Percentiles rank a stretch among this genome's conserved stretches.
phyloP scores from a whole-genome alignment of 2,797 vertebrate genomes.

The Thalassophryne amazonica region DNA sequence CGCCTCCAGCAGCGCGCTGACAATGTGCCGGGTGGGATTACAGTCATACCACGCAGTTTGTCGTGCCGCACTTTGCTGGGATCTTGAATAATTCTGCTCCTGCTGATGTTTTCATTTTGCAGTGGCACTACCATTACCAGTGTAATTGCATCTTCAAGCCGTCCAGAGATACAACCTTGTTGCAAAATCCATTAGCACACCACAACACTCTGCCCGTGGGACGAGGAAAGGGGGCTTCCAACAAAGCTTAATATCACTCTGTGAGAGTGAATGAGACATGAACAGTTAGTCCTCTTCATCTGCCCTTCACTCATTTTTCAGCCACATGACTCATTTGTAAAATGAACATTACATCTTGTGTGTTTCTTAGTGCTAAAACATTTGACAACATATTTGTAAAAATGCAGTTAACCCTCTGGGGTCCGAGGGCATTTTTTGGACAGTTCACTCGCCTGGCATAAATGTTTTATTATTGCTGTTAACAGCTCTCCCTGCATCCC shows the following conservation, averaged over 20 bases:
- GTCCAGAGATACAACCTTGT: constrained; percentile 59
- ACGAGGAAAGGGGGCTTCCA: constrained; percentile 39
- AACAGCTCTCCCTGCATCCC: no score
- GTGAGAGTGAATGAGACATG: constrained; percentile 58
- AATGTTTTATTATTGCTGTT: no score
- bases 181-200: constrained; percentile 65
- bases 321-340: constrained; percentile 17
- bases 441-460: no score
- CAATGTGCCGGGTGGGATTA: constrained; percentile 39
- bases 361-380: background rate
- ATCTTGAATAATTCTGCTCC: constrained; percentile 47
- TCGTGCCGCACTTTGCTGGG: constrained; percentile 32
- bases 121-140: constrained; percentile 46
- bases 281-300: constrained; percentile 25
- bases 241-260: constrained; percentile 49
- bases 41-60: constrained; percentile 48
- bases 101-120: constrained; percentile 67
- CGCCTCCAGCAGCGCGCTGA: constrained; percentile 12
- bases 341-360: background rate
- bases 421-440: no score
- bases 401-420: no score
- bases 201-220: constrained; percentile 51
- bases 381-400: constrained; percentile 4
- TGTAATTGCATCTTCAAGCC: constrained; percentile 69
- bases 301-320: constrained; percentile 28